A percentile compares a stretch with the other conserved stretches of the same genome.
These are phyloP conservation scores for Hofmannophila pseudospretella DNA, from an alignment of 2,888 invertebrate genomes.

Conservation along the genomic window DNA sequence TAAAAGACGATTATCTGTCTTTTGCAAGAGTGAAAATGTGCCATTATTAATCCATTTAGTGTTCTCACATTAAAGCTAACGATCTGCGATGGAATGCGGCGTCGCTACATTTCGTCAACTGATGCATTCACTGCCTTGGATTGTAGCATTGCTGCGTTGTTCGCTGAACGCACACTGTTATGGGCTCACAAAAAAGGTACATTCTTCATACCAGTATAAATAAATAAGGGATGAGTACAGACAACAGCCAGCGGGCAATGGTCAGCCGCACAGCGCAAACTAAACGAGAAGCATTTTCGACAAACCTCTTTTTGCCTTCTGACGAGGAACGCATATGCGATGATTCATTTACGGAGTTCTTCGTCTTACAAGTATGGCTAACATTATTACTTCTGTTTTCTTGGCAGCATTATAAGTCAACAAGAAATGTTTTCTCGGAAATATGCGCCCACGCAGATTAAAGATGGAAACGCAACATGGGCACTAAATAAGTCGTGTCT, in stretches of 20 bases:
- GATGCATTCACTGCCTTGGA: conserved; percentile 63
- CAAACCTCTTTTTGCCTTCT: conserved; percentile 70
- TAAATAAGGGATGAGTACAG: conserved; percentile 75
- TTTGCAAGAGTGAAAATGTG: conserved; percentile 21
- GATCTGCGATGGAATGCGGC: conserved; percentile 55
- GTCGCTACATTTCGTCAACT: conserved; percentile 66
- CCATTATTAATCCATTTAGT: conserved; percentile 46
- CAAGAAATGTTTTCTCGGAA: conserved; percentile 75
- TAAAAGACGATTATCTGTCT: conserved; percentile 6
- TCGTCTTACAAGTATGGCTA: conserved; percentile 68
- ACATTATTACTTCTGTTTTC: conserved; percentile 75
- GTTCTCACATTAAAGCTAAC: conserved; percentile 61
- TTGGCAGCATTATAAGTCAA: conserved; percentile 66
- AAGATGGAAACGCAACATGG: conserved; percentile 72
- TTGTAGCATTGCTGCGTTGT: conserved; percentile 28
- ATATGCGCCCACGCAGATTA: conserved; percentile 75
- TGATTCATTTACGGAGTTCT: conserved; percentile 75
- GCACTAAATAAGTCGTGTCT: conserved; percentile 73
- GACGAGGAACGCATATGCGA: conserved; percentile 74
- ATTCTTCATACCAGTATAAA: conserved; percentile 74
- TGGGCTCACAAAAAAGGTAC: conserved; percentile 58
- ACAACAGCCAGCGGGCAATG: conserved; percentile 40
- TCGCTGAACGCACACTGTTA: conserved; percentile 58
- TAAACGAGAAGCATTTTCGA: conserved; percentile 71
- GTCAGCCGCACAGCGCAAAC: conserved; percentile 44